Percentiles rank a stretch among this genome's conserved stretches.
phyloP scores from a whole-genome alignment of 2,888 invertebrate species.

The Eristalinus sepulchralis region DNA sequence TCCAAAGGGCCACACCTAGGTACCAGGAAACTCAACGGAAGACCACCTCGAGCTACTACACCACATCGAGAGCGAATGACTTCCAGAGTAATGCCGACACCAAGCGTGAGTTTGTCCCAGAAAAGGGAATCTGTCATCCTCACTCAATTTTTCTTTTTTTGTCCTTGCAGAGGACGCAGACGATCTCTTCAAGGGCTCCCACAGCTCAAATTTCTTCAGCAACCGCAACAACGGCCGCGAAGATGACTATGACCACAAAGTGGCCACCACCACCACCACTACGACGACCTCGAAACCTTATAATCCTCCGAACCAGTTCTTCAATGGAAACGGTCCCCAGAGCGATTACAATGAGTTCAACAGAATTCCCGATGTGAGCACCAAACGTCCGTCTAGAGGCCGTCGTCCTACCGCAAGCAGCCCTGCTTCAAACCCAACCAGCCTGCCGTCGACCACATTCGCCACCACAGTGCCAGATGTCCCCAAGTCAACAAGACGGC shows the following conservation, averaged over 20 bases:
- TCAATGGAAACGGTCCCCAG: conserved; percentile 70
- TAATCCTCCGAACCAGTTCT: conserved; percentile 30
- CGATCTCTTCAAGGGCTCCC: conserved; percentile 86
- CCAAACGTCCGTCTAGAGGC: conserved; percentile 59
- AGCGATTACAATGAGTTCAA: conserved; percentile 80
- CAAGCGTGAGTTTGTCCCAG: conserved; percentile 76
- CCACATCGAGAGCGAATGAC: conserved; percentile 75
- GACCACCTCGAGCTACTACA: conserved; percentile 78
- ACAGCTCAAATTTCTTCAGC: conserved; percentile 89
- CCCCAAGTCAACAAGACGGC: conserved; percentile 76
- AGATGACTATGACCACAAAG: conserved; percentile 82
- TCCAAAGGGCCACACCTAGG: conserved; percentile 70
- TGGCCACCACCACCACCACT: conserved; percentile 73
- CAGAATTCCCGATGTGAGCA: conserved; percentile 72
- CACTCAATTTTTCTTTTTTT: neutral
- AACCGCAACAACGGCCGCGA: conserved; percentile 84
- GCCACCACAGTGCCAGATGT: conserved; percentile 57
- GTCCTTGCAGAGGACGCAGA: conserved; percentile 80
- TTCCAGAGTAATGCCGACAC: conserved; percentile 77
- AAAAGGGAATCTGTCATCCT: neutral
- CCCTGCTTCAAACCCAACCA: conserved; percentile 20
- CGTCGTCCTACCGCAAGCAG: conserved; percentile 72
- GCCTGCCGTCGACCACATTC: conserved; percentile 4
- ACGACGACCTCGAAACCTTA: conserved; percentile 32
- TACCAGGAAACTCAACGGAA: conserved; percentile 74